These are phyloP conservation scores for Sebastes oblongus DNA, from an alignment of 2,797 vertebrate genomes.

Conservation along the genomic window DNA sequence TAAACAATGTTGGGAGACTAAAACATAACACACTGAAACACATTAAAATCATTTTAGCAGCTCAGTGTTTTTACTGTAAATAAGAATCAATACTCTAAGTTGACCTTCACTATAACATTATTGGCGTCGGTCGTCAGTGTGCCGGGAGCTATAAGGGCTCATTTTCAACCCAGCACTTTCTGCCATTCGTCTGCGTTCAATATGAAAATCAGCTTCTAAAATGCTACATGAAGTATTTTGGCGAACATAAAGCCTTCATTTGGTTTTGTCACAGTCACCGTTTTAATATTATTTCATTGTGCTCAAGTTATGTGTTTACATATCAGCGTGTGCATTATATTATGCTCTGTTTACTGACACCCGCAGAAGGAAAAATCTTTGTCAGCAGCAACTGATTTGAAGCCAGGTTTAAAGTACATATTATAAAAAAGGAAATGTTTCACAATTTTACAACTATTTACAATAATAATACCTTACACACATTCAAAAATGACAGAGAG, in stretches of 20 bases:
- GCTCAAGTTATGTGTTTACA: constrained; percentile 58
- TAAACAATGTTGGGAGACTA: not conserved
- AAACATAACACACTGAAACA: not conserved
- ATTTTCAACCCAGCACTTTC: not conserved
- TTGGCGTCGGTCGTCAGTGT: not conserved
- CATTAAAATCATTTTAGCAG: not conserved
- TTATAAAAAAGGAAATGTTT: not conserved
- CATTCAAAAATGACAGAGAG: not conserved
- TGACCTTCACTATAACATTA: not conserved
- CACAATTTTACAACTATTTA: not conserved
- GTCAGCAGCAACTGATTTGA: constrained; percentile 8
- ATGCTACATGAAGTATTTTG: not conserved
- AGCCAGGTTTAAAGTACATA: not conserved
- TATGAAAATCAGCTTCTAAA: not conserved
- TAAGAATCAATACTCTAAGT: not conserved
- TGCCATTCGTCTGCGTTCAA: not conserved
- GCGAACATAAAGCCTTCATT: constrained; percentile 24
- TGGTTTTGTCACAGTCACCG: not conserved
- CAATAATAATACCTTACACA: not conserved
- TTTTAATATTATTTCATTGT: constrained; percentile 20
- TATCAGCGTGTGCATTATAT: constrained; percentile 48
- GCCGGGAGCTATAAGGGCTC: not conserved
- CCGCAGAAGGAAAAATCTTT: not conserved
- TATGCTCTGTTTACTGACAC: constrained; percentile 40
- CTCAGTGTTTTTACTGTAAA: not conserved